Conservation (phyloP, 1,140 invertebrate genomes). For the Listronotus oregonensis region DNA sequence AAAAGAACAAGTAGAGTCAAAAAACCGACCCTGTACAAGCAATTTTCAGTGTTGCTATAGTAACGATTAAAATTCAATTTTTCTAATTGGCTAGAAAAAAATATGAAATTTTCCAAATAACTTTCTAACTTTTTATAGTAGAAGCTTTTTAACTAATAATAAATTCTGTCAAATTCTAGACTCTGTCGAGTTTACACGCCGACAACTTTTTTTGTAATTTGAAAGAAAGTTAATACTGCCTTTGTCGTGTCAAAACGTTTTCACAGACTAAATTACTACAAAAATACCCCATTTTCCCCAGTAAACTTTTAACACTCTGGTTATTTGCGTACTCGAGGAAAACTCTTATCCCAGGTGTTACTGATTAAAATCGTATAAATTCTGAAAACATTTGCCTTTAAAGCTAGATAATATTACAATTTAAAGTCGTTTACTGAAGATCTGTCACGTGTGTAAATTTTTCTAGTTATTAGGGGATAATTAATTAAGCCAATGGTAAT, state of each 20-base stretch:
- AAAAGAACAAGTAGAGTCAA: too few species aligned
- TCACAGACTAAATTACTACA: slow-evolving; percentile 12
- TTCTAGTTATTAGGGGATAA: background rate
- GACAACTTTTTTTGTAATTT: slow-evolving; percentile 12
- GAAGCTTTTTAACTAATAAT: too few species aligned
- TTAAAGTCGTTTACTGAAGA: slow-evolving; percentile 3
- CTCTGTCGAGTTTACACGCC: background rate
- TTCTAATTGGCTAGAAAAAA: too few species aligned
- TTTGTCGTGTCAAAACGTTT: background rate
- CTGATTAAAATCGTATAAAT: slow-evolving; percentile 5
- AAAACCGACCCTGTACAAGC: too few species aligned
- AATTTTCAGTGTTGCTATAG: too few species aligned
- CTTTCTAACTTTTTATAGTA: too few species aligned
- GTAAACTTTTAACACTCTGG: background rate
- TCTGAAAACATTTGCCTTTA: slow-evolving; percentile 7
- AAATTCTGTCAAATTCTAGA: background rate
- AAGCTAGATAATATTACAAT: slow-evolving; percentile 12
- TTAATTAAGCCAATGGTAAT: too few species aligned
- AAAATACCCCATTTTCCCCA: slow-evolving; percentile 9
- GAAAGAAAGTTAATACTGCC: slow-evolving; percentile 1
- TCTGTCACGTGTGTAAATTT: background rate
- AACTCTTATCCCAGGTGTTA: slow-evolving; percentile 1
- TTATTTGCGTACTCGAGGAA: slow-evolving; percentile 8
- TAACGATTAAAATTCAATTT: too few species aligned
- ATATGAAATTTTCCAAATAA: too few species aligned